Evolutionary conservation across 2,888 invertebrate genomes (phyloP).

Genomic region (Mylabris sibirica): DNA sequence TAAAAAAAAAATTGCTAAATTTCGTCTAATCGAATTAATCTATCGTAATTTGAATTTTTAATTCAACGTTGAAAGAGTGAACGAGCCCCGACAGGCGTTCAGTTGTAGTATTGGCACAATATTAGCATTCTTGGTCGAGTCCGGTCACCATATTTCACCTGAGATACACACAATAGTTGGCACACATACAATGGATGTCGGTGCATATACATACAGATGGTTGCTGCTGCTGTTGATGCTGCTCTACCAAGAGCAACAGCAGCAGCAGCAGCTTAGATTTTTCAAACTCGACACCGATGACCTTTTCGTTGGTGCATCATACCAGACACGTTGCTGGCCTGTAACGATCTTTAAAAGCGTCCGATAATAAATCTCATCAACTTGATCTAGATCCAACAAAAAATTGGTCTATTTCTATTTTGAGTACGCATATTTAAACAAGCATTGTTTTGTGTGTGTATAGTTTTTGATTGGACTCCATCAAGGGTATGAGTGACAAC

Average conservation of each 20-base stretch:
- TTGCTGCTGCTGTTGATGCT: neutral
- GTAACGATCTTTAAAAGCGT: neutral
- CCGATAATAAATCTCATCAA: neutral
- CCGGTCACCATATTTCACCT: slow-evolving; percentile 46
- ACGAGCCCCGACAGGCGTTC: slow-evolving; percentile 39
- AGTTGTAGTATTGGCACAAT: slow-evolving; percentile 37
- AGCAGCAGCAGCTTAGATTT: neutral
- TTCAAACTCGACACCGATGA: neutral
- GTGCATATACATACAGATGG: slow-evolving; percentile 32
- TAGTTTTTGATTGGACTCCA: slow-evolving; percentile 19
- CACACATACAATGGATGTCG: slow-evolving; percentile 46
- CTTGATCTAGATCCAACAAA: neutral
- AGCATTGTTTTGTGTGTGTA: neutral
- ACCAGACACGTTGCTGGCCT: neutral
- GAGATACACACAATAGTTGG: slow-evolving; percentile 45
- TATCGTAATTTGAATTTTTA: slow-evolving; percentile 47
- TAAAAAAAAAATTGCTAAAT: no score
- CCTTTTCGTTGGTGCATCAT: neutral
- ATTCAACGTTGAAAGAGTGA: slow-evolving; percentile 32
- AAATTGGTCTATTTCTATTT: neutral
- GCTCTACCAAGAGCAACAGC: neutral
- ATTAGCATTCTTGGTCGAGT: slow-evolving; percentile 47
- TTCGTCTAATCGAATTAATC: no score
- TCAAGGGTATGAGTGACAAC: slow-evolving; percentile 37
- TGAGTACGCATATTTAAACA: neutral